Percentiles rank a stretch among this genome's conserved stretches.
Conservation (phyloP, 2,797 vertebrate genomes). For the Argentina silus region DNA sequence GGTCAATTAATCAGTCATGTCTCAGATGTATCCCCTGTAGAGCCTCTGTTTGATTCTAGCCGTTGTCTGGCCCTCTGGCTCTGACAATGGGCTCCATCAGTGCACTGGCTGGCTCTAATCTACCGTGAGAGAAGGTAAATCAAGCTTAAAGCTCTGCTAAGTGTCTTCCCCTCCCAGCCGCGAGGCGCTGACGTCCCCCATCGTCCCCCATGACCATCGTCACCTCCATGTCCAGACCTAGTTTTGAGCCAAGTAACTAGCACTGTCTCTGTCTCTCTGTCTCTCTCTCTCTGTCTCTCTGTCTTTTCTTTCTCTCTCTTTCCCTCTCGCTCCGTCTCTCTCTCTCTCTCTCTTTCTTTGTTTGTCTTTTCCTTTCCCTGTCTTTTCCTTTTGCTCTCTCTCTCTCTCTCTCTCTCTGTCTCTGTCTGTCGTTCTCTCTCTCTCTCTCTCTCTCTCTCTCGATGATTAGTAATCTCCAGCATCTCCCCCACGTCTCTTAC, state of each 20-base stretch:
- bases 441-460: slow-evolving; percentile 1
- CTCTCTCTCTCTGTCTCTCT: slow-evolving; percentile 11
- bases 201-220: too few species aligned
- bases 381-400: neutral
- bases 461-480: neutral
- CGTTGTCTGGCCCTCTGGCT: neutral
- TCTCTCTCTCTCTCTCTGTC: neutral
- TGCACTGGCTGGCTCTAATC: neutral
- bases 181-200: too few species aligned
- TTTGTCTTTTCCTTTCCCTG: too few species aligned
- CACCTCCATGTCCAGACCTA: too few species aligned
- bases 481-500: neutral
- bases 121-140: neutral
- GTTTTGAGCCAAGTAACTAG: neutral
- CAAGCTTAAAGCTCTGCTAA: neutral
- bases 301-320: too few species aligned
- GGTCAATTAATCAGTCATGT: neutral
- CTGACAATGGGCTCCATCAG: neutral
- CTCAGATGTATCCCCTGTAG: slow-evolving; percentile 14
- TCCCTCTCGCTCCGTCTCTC: too few species aligned
- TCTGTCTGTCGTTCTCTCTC: neutral
- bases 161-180: too few species aligned
- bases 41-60: slow-evolving; percentile 1
- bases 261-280: neutral
- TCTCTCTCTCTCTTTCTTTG: too few species aligned